These are phyloP conservation scores for Rhinoraja longicauda DNA, from an alignment of 2,797 vertebrate species.

Conservation along the genomic window DNA sequence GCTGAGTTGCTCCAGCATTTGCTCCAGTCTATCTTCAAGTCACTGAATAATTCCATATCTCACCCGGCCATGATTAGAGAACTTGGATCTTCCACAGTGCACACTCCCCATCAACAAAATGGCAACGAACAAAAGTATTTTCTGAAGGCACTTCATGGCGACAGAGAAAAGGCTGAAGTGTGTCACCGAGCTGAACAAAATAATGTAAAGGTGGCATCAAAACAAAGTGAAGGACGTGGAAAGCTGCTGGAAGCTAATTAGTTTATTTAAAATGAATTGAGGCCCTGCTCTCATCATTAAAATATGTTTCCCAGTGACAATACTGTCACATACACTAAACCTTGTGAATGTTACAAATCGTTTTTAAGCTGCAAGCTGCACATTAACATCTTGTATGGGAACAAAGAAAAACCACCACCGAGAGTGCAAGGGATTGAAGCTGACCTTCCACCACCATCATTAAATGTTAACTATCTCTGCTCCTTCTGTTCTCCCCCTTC, in stretches of 20 bases:
- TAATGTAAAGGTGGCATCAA: not conserved
- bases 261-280: not conserved
- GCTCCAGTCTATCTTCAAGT: not conserved
- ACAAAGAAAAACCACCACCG: not conserved
- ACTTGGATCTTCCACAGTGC: not conserved
- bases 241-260: not conserved
- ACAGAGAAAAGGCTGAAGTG: not conserved
- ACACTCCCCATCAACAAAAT: not conserved
- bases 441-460: not conserved
- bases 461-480: not conserved
- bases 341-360: not conserved
- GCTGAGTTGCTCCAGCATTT: too few relatives aligned
- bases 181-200: not conserved
- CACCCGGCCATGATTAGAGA: not conserved
- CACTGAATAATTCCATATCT: not conserved
- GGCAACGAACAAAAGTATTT: not conserved
- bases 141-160: not conserved
- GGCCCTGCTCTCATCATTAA: not conserved
- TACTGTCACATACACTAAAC: not conserved
- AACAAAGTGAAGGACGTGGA: not conserved
- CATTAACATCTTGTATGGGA: not conserved
- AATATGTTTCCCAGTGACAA: not conserved
- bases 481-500: not conserved
- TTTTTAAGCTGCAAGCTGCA: not conserved
- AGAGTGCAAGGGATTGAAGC: not conserved